Conservation (phyloP, 2,888 invertebrate genomes). For the Seira sanloemensis region DNA sequence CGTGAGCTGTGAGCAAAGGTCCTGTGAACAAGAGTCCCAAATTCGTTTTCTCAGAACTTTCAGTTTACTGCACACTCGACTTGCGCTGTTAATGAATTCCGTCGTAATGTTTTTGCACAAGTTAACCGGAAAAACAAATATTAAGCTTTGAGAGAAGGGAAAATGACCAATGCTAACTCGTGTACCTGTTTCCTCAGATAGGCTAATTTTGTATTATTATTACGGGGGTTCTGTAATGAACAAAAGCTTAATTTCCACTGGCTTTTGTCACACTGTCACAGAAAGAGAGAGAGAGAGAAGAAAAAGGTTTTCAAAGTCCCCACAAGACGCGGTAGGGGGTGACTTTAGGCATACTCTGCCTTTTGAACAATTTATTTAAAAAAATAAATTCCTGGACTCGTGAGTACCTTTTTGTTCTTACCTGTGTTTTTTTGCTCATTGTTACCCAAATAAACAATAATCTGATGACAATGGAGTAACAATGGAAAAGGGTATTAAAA, state of each 20-base stretch:
- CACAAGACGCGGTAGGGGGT: conserved; percentile 44
- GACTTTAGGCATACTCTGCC: conserved; percentile 47
- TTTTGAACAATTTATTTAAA: background rate
- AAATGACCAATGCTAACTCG: no score
- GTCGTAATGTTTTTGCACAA: background rate
- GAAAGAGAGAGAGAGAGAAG: conserved; percentile 22
- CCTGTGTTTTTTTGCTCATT: conserved; percentile 37
- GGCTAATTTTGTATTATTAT: background rate
- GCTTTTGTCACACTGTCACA: conserved; percentile 55
- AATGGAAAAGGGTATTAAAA: conserved; percentile 44
- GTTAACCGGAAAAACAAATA: conserved; percentile 59
- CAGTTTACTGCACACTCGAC: background rate
- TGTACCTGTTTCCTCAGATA: conserved; percentile 36
- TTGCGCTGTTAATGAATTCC: conserved; percentile 34
- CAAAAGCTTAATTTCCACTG: conserved; percentile 10
- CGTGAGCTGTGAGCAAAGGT: conserved; percentile 5
- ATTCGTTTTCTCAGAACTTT: conserved; percentile 2
- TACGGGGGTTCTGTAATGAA: background rate
- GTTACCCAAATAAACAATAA: conserved; percentile 13
- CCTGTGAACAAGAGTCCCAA: background rate
- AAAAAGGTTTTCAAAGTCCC: conserved; percentile 48
- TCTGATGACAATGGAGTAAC: conserved; percentile 14
- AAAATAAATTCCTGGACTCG: no score
- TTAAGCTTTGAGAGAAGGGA: no score
- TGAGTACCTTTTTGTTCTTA: conserved; percentile 22